These are phyloP conservation scores for Ficedula albicollis DNA, from an alignment of 2,797 vertebrate genomes.

Conservation along the genomic window DNA sequence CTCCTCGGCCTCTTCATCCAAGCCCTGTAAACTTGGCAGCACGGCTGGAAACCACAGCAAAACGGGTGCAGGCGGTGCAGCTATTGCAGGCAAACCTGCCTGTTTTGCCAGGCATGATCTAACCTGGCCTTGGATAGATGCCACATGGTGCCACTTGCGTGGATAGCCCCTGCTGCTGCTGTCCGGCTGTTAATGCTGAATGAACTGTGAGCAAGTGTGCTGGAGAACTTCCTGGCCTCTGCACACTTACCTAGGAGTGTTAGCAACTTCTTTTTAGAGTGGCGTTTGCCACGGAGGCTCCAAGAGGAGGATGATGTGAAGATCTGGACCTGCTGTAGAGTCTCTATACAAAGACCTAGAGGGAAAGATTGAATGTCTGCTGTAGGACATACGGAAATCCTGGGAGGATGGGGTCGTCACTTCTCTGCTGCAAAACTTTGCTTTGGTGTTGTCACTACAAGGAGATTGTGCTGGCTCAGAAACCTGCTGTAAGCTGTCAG, in stretches of 20 bases:
- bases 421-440: background rate
- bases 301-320: background rate
- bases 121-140: background rate
- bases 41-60: background rate
- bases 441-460: background rate
- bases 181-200: background rate
- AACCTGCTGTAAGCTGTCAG: background rate
- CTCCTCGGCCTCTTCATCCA: background rate
- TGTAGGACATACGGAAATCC: background rate
- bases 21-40: background rate
- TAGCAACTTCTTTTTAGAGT: background rate
- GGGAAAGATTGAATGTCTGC: background rate
- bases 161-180: background rate
- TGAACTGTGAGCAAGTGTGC: background rate
- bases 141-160: background rate
- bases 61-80: fast-evolving
- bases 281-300: background rate
- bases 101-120: background rate
- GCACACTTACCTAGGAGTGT: background rate
- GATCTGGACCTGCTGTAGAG: background rate
- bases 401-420: background rate
- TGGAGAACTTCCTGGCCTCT: background rate
- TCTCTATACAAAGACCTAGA: background rate
- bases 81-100: background rate
- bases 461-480: background rate